Percentiles rank a stretch among this genome's conserved stretches.
Conservation (phyloP, 2,797 vertebrate genomes). For the Cossypha heuglini region DNA sequence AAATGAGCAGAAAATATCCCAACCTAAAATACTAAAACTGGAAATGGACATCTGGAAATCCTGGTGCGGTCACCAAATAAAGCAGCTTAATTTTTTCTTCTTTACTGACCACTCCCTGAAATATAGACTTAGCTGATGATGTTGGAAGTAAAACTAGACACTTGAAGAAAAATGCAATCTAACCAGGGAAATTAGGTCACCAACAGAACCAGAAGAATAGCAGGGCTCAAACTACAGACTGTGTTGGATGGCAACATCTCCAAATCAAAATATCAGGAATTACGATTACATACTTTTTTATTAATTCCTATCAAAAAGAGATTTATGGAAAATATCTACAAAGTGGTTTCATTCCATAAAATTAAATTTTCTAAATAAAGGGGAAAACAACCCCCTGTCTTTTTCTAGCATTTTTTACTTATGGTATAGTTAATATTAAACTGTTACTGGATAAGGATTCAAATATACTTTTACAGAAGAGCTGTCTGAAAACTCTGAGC, state of each 20-base stretch:
- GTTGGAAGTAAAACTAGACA: background rate
- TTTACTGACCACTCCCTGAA: background rate
- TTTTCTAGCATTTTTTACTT: background rate
- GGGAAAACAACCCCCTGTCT: fast-evolving
- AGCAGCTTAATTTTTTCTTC: background rate
- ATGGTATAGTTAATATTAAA: background rate
- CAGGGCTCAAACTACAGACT: background rate
- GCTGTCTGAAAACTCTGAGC: background rate
- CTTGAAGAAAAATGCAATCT: background rate
- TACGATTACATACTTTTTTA: background rate
- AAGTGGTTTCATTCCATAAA: background rate
- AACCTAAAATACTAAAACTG: background rate
- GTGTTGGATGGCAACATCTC: background rate
- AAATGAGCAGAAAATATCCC: background rate
- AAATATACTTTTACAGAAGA: background rate
- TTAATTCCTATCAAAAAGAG: background rate
- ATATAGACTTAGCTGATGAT: background rate
- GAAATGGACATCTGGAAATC: background rate
- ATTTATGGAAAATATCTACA: background rate
- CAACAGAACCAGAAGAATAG: background rate
- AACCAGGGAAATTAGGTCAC: background rate
- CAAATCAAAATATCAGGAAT: background rate
- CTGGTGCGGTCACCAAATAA: background rate
- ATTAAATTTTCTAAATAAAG: background rate
- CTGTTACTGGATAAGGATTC: background rate